A percentile compares a stretch with the other conserved stretches of the same genome.
phyloP scores from a whole-genome alignment of 2,113 vertebrate genomes.

The Zosterops japonicus region DNA sequence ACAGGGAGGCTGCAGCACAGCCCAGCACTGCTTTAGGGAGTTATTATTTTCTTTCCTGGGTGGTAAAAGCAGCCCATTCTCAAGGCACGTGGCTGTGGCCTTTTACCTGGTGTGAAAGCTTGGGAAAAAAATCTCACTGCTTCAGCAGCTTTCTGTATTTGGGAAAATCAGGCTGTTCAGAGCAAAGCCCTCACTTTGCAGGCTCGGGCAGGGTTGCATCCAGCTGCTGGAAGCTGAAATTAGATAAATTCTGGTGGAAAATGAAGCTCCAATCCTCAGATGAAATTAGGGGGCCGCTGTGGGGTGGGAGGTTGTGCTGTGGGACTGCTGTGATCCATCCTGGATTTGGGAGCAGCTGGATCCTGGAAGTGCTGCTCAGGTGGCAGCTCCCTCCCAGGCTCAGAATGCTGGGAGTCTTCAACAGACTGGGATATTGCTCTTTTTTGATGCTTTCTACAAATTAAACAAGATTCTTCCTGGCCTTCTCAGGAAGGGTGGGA shows the following conservation, averaged over 20 bases:
- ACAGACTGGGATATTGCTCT: not conserved
- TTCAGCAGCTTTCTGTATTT: not conserved
- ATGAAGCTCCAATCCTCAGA: not conserved
- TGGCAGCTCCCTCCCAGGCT: not conserved
- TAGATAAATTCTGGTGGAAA: not conserved
- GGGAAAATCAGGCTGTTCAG: not conserved
- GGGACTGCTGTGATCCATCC: not conserved
- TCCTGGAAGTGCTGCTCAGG: not conserved
- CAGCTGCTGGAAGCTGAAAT: not conserved
- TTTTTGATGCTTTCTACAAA: not conserved
- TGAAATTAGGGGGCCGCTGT: not conserved
- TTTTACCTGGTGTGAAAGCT: not conserved
- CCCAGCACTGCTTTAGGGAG: not conserved
- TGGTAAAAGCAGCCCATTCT: not conserved
- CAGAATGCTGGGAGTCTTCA: not conserved
- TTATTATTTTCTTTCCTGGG: not conserved
- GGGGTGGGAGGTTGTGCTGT: rapidly evolving
- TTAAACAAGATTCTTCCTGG: not conserved
- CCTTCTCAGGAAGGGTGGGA: not conserved
- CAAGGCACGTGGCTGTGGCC: rapidly evolving
- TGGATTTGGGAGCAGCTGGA: not conserved
- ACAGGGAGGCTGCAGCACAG: not conserved
- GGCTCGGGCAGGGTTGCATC: rapidly evolving
- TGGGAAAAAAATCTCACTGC: not conserved
- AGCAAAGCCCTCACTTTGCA: not conserved